Base-by-base conservation (phyloP, 2,797 vertebrate species). In the Enteromius mattozi region DNA sequence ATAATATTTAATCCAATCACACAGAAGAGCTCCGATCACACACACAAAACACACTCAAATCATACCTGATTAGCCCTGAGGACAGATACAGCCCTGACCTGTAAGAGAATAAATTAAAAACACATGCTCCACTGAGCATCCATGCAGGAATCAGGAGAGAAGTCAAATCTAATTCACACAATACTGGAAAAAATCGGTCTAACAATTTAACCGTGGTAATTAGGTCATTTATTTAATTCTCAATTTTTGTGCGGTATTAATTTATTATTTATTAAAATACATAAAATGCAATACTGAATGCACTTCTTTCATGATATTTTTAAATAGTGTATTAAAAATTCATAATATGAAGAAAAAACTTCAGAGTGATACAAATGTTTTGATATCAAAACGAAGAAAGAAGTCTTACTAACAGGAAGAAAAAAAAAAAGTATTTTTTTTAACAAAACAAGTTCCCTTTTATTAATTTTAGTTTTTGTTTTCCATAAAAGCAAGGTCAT, bases 1-100 rank as follows among this genome's bases (percentile, higher is more conserved):
- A 61, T 14, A 13, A 13, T 35, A 66, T 79, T 84, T 65, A 74
- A 85, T 85, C n/a, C 54, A 70, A 19, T 74, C 56, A 76, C 51
- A 10, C 59, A 56, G 42, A 24, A 68, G 74, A 81, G 14, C 61
- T 78, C 35, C 21, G n/a, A 51, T 75, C 27, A 70, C 45, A 61
- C 74, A 80, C 35, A 65, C 47, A 54, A 56, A 45, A 72, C 24
- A 77, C 56, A 42, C 30, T 74, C 45, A 37, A 45, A 54, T 86
- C 30, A 61, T 45, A 37, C 76, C 54, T 79, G 27, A 78, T 78
- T 61, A 63, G 14, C 37, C 47, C 16, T 19, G 30, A 69, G 72
- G 70, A 79, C 21, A 51, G 54, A 85, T 51, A 47, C 33, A 76
- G 35, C 65, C 24, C 61, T 85, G 83, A 87, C 80, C 69, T 75